phyloP scores from a whole-genome alignment of 2,113 vertebrate genomes.

The Malurus cyaneus region DNA sequence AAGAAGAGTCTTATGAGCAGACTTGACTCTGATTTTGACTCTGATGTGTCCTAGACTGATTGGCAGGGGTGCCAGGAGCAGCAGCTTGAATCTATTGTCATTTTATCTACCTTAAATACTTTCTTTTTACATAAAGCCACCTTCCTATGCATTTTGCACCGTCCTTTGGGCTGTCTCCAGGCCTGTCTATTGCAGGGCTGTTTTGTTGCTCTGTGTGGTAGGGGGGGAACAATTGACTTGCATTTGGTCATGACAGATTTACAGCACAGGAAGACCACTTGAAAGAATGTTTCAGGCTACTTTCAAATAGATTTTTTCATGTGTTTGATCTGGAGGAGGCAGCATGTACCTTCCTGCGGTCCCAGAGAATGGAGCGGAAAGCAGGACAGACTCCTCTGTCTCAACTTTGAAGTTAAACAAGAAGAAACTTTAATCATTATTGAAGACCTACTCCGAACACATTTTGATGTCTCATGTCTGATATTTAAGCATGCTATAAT shows the following conservation, averaged over 20 bases:
- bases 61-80: slow-evolving; percentile 30
- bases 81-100: slow-evolving; percentile 1
- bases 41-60: background rate
- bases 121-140: slow-evolving; percentile 32
- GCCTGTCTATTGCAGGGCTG: background rate
- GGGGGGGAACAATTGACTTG: slow-evolving; percentile 41
- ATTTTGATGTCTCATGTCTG: background rate
- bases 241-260: slow-evolving; percentile 48
- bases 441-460: background rate
- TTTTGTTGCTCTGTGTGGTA: slow-evolving; percentile 28
- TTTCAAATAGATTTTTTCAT: slow-evolving; percentile 11
- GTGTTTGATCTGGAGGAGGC: slow-evolving; percentile 22
- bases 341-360: slow-evolving; percentile 9
- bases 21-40: background rate
- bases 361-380: background rate
- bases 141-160: slow-evolving; percentile 18
- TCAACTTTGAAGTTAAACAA: slow-evolving; percentile 23
- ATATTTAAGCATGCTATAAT: background rate
- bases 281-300: slow-evolving; percentile 18
- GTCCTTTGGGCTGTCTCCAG: slow-evolving; percentile 25
- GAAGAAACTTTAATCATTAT: background rate
- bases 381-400: background rate
- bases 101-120: slow-evolving; percentile 15
- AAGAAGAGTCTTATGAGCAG: background rate
- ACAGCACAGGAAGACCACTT: slow-evolving; percentile 27